Base-by-base conservation (phyloP, 92 coral and sea anemone genomes). In the Epizoanthus rinbou region DNA sequence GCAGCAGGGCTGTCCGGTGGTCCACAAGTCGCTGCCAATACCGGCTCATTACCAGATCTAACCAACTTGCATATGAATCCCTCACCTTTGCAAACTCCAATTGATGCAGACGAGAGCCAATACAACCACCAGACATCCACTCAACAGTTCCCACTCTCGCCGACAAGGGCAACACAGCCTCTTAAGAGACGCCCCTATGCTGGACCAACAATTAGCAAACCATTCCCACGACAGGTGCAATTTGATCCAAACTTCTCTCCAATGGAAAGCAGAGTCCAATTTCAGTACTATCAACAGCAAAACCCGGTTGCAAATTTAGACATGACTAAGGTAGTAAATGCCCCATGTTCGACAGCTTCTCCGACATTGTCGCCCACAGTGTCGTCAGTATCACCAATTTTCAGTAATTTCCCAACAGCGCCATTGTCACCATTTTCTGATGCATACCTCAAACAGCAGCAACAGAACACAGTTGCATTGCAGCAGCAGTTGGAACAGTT, bases 21-120 rank as follows among this genome's bases (percentile, higher is more conserved):
- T 8, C 15, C 64, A 70, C 70, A 69, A 53, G 84, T 60, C 23
- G 69, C 84, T 23, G 90, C 86, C 14, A 93, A 82, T 81, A 93
- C 98, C 24, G 96, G 99, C 60, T 96, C 99, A 1, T 85, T 96
- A 43, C 99, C 99, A 64, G 99, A 96, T 71, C 85, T 96, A 73
- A 92, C 98, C 63, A 96, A 89, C 84, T 96, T 96, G 43, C 98
- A 96, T 80, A 91, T 96, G 60, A 78, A 78, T 72, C 99, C 96
- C 16, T 96, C 99, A 17, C 99, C 99, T 11, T 87, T 97, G 47
- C 91, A 89, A 86, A 94, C 96, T 22, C 95, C 99, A 3, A 92
- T 97, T 54, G 99, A 97, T 80, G 82, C 89, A 18, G 93, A 90
- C 0, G 98, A 93, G 28, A 81, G 47, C 69, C 93, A 85, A 19